These are phyloP conservation scores for Recurvirostra avosetta DNA, from an alignment of 2,113 vertebrate genomes.

Conservation along the genomic window DNA sequence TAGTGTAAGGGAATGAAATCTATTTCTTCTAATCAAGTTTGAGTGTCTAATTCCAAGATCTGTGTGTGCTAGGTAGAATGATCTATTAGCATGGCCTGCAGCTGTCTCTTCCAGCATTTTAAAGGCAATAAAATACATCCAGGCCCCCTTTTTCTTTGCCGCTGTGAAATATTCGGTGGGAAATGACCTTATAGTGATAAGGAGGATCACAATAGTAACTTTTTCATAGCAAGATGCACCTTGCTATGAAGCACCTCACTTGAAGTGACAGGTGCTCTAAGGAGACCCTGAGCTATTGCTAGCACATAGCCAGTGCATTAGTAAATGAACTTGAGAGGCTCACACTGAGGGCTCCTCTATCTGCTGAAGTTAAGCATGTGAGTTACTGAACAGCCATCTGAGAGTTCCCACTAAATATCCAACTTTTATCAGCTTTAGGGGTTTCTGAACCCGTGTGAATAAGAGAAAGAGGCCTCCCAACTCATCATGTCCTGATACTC, in stretches of 20 bases:
- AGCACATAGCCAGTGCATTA: not conserved
- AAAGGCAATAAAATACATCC: not conserved
- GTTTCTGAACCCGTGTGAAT: not conserved
- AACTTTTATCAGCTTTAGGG: not conserved
- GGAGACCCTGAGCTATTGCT: not conserved
- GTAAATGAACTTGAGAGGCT: not conserved
- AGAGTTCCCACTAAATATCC: not conserved
- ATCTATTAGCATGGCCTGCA: not conserved
- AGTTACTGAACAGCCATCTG: not conserved
- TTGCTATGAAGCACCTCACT: not conserved
- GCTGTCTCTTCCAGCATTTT: not conserved
- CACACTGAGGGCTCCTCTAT: not conserved
- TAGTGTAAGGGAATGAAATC: not conserved
- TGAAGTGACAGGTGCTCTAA: not conserved
- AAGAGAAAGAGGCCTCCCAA: not conserved
- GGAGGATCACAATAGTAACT: too few species aligned
- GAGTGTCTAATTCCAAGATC: not conserved
- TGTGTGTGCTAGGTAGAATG: not conserved
- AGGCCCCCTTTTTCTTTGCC: not conserved
- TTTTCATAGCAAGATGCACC: not conserved
- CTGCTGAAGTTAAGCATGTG: not conserved
- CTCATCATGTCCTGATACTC: not conserved
- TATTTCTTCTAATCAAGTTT: not conserved
- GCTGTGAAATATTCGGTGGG: not conserved
- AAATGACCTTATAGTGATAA: not conserved